Percentiles rank a stretch among this genome's conserved stretches.
These are phyloP conservation scores for Trichogramma pretiosum DNA, from an alignment of 1,140 invertebrate species.

Conservation along the genomic window DNA sequence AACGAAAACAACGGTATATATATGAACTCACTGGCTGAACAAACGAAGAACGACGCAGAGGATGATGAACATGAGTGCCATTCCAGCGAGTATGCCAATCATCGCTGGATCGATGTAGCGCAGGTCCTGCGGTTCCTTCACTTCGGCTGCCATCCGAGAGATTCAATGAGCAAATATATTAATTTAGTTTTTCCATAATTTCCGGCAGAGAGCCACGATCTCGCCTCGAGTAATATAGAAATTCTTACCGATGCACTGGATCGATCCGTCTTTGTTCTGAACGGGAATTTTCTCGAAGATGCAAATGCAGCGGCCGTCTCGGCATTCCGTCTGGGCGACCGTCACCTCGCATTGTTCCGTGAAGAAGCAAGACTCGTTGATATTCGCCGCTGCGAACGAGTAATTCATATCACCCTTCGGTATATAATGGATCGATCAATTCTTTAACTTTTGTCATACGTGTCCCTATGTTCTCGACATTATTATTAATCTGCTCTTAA, in stretches of 20 bases:
- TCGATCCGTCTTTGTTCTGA: slow-evolving; percentile 54
- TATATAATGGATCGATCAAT: too few species aligned
- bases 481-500: too few species aligned
- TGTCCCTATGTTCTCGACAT: too few species aligned
- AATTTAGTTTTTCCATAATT: not conserved
- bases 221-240: not conserved
- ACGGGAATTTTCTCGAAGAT: slow-evolving; percentile 65
- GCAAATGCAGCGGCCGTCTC: slow-evolving; percentile 65
- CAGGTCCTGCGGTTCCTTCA: slow-evolving; percentile 44
- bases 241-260: slow-evolving; percentile 65
- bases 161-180: too few species aligned
- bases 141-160: slow-evolving; percentile 34
- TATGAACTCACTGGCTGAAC: slow-evolving; percentile 82
- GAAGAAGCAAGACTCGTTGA: slow-evolving; percentile 74
- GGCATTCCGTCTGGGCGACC: slow-evolving; percentile 64
- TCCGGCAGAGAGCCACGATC: too few species aligned
- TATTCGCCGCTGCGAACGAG: slow-evolving; percentile 56
- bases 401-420: too few species aligned
- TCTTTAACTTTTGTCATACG: too few species aligned
- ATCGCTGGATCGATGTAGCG: slow-evolving; percentile 74
- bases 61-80: slow-evolving; percentile 89
- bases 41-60: slow-evolving; percentile 86
- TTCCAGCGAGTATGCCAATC: slow-evolving; percentile 80
- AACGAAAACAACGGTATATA: too few species aligned
- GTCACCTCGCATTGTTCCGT: slow-evolving; percentile 68